Evolutionary conservation across 2,797 vertebrate species (phyloP).

Genomic region (Microctenopoma steveboyesi): DNA sequence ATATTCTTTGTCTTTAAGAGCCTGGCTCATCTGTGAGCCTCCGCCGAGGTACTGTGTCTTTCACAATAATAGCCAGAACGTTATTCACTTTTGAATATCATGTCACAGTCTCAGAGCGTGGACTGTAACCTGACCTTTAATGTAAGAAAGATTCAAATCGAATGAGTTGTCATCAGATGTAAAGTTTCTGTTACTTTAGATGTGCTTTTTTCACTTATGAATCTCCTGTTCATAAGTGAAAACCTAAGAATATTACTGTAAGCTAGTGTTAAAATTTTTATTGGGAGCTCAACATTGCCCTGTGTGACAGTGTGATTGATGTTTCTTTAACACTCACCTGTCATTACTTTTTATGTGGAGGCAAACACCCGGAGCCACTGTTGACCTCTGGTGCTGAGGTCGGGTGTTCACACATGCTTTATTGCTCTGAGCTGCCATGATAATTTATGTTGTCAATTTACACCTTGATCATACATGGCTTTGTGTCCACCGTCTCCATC

Average conservation of each 20-base stretch:
- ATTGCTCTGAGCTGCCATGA: conserved; percentile 23
- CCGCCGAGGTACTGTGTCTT: too few relatives aligned
- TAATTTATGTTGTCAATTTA: conserved; percentile 49
- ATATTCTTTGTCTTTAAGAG: too few relatives aligned
- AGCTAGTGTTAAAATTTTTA: not conserved
- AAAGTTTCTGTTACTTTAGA: too few relatives aligned
- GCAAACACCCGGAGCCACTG: conserved; percentile 28
- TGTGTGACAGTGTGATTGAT: conserved; percentile 22
- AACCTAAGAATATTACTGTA: not conserved
- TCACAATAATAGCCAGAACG: too few relatives aligned
- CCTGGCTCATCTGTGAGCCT: too few relatives aligned
- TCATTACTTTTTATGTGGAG: conserved; percentile 50
- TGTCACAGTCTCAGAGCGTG: too few relatives aligned
- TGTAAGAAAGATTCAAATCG: not conserved
- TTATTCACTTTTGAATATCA: too few relatives aligned
- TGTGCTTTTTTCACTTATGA: too few relatives aligned
- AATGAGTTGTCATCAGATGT: not conserved
- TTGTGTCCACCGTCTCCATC: conserved; percentile 9
- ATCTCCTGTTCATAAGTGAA: too few relatives aligned
- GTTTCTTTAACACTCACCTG: conserved; percentile 22
- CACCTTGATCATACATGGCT: conserved; percentile 33
- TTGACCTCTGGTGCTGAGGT: conserved; percentile 35
- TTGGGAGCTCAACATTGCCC: not conserved
- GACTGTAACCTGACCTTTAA: not conserved
- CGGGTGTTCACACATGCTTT: conserved; percentile 44